Evolutionary conservation across 2,888 invertebrate species (phyloP).

Genomic region (Eilema caniola): DNA sequence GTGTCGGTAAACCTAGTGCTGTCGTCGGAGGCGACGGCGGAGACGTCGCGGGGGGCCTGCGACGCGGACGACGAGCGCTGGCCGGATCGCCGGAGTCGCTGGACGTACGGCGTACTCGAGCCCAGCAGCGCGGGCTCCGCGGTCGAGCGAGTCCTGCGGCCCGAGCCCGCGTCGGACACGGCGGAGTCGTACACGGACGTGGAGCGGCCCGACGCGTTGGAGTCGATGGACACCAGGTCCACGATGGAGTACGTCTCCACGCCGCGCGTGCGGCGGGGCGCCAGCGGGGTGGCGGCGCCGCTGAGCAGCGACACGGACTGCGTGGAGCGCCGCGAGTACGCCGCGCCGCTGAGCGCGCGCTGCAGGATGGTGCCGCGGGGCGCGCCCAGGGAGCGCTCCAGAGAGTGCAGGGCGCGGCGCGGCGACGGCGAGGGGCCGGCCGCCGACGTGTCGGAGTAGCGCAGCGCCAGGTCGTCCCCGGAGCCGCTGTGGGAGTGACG

Average conservation of each 20-base stretch:
- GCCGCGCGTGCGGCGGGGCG: constrained; percentile 52
- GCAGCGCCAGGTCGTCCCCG: constrained; percentile 63
- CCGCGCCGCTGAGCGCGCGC: constrained; percentile 47
- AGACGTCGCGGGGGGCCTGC: constrained; percentile 42
- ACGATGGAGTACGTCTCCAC: constrained; percentile 76
- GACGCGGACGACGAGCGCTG: constrained; percentile 40
- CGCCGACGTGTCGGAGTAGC: constrained; percentile 61
- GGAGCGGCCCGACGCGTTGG: constrained; percentile 58
- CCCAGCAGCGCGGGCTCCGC: constrained; percentile 53
- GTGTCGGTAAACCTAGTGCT: background rate
- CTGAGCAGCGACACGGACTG: background rate
- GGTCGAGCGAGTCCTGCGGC: constrained; percentile 60
- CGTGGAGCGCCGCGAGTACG: background rate
- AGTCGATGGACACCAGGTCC: constrained; percentile 72
- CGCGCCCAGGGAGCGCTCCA: constrained; percentile 57
- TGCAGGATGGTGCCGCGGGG: constrained; percentile 60
- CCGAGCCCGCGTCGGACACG: constrained; percentile 57
- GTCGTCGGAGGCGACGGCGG: constrained; percentile 21
- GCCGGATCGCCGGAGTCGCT: constrained; percentile 17
- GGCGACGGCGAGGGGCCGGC: constrained; percentile 64
- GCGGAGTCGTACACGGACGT: constrained; percentile 68
- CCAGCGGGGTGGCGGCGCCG: constrained; percentile 36
- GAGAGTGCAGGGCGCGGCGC: constrained; percentile 61
- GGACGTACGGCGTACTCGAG: constrained; percentile 70
- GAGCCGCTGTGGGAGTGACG: constrained; percentile 44